These are phyloP conservation scores for Sminthurinus aureus DNA, from an alignment of 2,888 invertebrate species.

Conservation along the genomic window DNA sequence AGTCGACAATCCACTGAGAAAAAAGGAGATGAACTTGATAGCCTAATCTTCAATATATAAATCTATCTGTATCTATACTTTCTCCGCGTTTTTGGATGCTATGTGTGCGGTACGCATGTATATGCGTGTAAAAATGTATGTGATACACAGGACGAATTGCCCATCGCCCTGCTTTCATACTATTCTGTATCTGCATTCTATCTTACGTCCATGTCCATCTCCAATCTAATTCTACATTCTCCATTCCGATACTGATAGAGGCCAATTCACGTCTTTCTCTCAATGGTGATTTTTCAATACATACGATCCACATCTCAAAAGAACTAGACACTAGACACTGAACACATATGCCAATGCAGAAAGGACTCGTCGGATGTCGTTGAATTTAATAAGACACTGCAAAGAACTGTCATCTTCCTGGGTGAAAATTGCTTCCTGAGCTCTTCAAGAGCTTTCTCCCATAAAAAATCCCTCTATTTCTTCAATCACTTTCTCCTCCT, in stretches of 20 bases:
- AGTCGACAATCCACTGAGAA: background rate
- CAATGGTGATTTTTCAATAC: too few relatives aligned
- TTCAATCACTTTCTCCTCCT: constrained; percentile 10
- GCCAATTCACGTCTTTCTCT: too few relatives aligned
- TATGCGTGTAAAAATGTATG: too few relatives aligned
- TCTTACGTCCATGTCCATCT: too few relatives aligned
- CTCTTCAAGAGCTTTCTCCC: constrained; percentile 7
- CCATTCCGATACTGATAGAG: too few relatives aligned
- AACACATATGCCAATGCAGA: background rate
- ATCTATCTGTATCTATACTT: background rate
- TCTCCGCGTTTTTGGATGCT: background rate
- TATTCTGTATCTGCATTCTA: too few relatives aligned
- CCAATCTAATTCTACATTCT: too few relatives aligned
- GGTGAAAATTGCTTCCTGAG: constrained; percentile 12
- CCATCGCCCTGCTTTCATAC: too few relatives aligned
- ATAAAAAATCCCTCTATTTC: constrained; percentile 16
- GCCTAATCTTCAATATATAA: background rate
- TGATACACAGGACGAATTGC: too few relatives aligned
- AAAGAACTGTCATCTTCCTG: background rate
- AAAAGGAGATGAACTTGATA: background rate
- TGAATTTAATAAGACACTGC: constrained; percentile 5
- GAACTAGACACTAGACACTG: background rate
- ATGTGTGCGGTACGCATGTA: too few relatives aligned
- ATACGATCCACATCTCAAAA: too few relatives aligned
- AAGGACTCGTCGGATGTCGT: background rate